Percentiles rank a stretch among this genome's conserved stretches.
phyloP scores from a whole-genome alignment of 2,888 invertebrate species.

The Caenorhabditis afra region DNA sequence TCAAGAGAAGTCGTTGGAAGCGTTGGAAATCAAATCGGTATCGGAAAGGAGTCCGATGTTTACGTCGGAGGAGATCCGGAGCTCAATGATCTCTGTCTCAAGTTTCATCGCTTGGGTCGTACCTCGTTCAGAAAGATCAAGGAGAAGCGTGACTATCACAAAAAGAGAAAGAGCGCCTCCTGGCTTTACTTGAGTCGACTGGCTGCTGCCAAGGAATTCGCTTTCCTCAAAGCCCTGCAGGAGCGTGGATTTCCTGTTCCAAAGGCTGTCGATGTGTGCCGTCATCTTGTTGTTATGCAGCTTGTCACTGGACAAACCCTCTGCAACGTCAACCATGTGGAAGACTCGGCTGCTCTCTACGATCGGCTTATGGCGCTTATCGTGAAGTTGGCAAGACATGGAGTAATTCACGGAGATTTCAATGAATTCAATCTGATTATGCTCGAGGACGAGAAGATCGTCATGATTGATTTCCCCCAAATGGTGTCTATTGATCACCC shows the following conservation, averaged over 20 bases:
- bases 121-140: constrained; percentile 96
- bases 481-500: constrained; percentile 95
- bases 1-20: constrained; percentile 83
- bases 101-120: constrained; percentile 89
- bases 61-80: constrained; percentile 79
- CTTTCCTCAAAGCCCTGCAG: constrained; percentile 90
- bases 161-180: constrained; percentile 89
- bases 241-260: constrained; percentile 95
- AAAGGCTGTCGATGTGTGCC: constrained; percentile 92
- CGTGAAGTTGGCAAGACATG: constrained; percentile 91
- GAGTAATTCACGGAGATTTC: constrained; percentile 98
- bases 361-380: constrained; percentile 94
- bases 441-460: constrained; percentile 85
- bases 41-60: constrained; percentile 92
- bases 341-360: constrained; percentile 85
- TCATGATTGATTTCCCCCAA: constrained; percentile 98
- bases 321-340: constrained; percentile 76
- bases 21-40: constrained; percentile 98
- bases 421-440: constrained; percentile 98
- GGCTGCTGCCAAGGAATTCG: constrained; percentile 91
- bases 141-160: constrained; percentile 96
- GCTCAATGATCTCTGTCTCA: constrained; percentile 87
- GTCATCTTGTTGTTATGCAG: constrained; percentile 97
- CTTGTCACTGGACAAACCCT: constrained; percentile 85
- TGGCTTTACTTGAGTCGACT: constrained; percentile 97